These are phyloP conservation scores for Narcine bancroftii DNA, from an alignment of 2,113 vertebrate genomes.

Conservation along the genomic window DNA sequence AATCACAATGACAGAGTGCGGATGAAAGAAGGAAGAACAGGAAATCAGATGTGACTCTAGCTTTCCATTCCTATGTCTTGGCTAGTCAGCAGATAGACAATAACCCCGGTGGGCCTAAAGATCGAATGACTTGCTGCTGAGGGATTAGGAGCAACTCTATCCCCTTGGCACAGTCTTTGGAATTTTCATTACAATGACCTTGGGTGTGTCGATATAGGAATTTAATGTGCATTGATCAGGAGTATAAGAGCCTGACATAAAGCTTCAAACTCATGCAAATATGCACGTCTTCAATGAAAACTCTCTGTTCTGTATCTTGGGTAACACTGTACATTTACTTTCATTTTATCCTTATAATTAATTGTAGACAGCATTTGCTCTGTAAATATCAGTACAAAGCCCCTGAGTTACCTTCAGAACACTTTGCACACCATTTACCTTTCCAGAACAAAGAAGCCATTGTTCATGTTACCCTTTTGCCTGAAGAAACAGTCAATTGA, in stretches of 20 bases:
- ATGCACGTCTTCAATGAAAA: not conserved
- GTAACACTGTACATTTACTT: not conserved
- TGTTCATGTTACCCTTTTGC: constrained; percentile 54
- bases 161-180: constrained; percentile 69
- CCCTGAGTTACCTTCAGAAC: constrained; percentile 52
- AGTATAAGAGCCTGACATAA: not conserved
- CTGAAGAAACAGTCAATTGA: constrained; percentile 57
- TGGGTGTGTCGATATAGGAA: constrained; percentile 79
- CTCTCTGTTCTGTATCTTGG: not conserved
- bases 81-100: constrained; percentile 49
- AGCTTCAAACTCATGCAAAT: not conserved
- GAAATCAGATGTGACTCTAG: constrained; percentile 33
- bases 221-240: constrained; percentile 54
- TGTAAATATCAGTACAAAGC: constrained; percentile 41
- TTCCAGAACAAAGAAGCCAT: constrained; percentile 57
- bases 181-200: constrained; percentile 92
- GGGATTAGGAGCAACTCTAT: constrained; percentile 83
- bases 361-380: constrained; percentile 47
- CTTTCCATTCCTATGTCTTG: constrained; percentile 31
- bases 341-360: constrained; percentile 38
- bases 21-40: constrained; percentile 34
- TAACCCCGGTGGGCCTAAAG: constrained; percentile 54
- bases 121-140: constrained; percentile 68
- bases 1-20: constrained; percentile 31
- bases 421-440: constrained; percentile 51